Evolutionary conservation across 2,797 vertebrate species (phyloP).

Genomic region (Acanthornis magna): DNA sequence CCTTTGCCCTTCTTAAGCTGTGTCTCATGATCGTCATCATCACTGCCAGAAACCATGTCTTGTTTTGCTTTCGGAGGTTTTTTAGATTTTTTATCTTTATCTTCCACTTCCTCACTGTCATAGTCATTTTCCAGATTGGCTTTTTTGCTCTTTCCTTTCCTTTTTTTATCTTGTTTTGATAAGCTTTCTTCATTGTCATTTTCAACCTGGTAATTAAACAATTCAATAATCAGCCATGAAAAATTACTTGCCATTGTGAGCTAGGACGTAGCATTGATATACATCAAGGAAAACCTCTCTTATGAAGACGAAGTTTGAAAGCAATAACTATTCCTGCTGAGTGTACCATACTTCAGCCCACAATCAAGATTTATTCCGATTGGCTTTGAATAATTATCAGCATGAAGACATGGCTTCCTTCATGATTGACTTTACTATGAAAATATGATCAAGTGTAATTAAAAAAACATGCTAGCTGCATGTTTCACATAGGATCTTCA

Average conservation of each 20-base stretch:
- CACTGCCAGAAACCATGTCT: constrained; percentile 75
- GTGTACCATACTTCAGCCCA: not conserved
- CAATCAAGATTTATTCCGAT: not conserved
- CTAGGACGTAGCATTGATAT: not conserved
- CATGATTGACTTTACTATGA: not conserved
- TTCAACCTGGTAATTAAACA: constrained; percentile 75
- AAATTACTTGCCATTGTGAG: not conserved
- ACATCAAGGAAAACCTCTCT: not conserved
- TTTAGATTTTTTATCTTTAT: constrained; percentile 79
- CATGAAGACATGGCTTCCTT: not conserved
- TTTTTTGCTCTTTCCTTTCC: constrained; percentile 89
- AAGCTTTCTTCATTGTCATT: constrained; percentile 78
- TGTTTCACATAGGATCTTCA: not conserved
- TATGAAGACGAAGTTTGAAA: not conserved
- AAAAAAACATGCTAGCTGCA: not conserved
- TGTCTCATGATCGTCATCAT: constrained; percentile 76
- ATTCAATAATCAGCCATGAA: not conserved
- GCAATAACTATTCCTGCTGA: not conserved
- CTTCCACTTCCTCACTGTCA: constrained; percentile 80
- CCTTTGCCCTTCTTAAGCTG: constrained; percentile 77
- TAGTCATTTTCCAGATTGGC: constrained; percentile 83
- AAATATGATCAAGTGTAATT: not conserved
- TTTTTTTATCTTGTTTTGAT: constrained; percentile 86
- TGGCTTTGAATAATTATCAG: not conserved
- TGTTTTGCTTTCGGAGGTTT: constrained; percentile 71